Evolutionary conservation across 2,113 vertebrate genomes (phyloP), one percentile per base, ranked within the genome.

Genomic region (Ursus arctos): DNA sequence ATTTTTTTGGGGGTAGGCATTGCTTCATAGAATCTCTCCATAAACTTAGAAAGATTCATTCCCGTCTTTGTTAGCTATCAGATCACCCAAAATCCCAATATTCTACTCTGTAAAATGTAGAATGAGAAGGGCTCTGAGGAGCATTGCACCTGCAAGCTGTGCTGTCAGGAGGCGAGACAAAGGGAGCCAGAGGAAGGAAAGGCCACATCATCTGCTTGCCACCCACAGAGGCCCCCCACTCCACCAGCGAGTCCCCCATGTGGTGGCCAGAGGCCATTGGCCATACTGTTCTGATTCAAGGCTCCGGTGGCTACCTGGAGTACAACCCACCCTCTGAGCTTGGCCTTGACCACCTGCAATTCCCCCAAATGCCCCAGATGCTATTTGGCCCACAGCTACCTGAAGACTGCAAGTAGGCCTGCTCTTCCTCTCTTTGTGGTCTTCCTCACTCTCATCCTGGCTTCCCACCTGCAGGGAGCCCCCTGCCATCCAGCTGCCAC

Each of bases 81-180:
- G 21, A 14, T 89, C 57, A 88, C 28, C 33, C 15, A 72, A 61
- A 80, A 12, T 72, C 9, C 3, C 21, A 79, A 28, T 18, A 92
- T 85, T 88, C 19, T 76, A 57, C 19, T 28, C 12, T 89, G 31
- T 57, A 59, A 49, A 55, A 71, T 43, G 26, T 53, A 33, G 33
- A 16, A 67, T 33, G 14, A 67, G 97, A 96, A 96, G 94, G 47
- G 33, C 69, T 93, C 94, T 85, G 22, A 36, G 7, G 21, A 74
- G 6, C 55, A 3, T 21, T 67, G 1, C 15, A 1, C 5, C 43
- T 85, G 33, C 26, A 6, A 85, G 43, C 88, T 49, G 15, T 4
- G 55, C 4, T 4, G 55, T 14, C n/a, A 18, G 85, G 51, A 47
- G 86, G 9, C 0, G 3, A 16, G 79, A 22, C 6, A 0, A 18